Evolutionary conservation across 2,113 vertebrate species (phyloP).

Genomic region (Hippopotamus amphibius): DNA sequence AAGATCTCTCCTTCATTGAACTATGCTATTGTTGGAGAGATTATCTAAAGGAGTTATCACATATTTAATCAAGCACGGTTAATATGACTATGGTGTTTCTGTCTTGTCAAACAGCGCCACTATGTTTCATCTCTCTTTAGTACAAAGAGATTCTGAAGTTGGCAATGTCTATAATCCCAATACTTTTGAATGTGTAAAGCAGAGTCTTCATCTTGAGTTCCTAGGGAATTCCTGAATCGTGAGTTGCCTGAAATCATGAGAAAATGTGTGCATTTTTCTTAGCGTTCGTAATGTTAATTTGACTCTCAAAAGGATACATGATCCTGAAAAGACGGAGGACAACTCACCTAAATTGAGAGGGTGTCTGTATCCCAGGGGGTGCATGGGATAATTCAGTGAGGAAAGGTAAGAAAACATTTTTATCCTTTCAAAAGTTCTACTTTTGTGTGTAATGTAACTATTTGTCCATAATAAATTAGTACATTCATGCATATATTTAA

Average conservation of each 20-base stretch:
- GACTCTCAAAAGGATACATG: neutral
- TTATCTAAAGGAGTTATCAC: neutral
- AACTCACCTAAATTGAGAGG: neutral
- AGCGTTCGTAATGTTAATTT: neutral
- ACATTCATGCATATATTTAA: neutral
- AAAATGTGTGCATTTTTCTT: conserved; percentile 17
- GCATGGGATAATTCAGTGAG: neutral
- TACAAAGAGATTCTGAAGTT: neutral
- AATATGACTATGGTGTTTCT: neutral
- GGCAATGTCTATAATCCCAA: neutral
- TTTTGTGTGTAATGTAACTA: neutral
- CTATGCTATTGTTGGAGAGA: neutral
- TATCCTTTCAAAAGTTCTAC: neutral
- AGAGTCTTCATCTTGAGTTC: neutral
- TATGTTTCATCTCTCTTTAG: neutral
- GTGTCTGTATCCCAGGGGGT: neutral
- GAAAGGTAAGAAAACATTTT: neutral
- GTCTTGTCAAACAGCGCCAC: neutral
- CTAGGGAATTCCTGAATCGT: neutral
- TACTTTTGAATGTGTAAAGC: neutral
- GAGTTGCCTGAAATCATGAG: neutral
- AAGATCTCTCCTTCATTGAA: neutral
- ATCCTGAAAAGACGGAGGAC: neutral
- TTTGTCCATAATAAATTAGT: neutral
- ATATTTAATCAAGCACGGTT: neutral